Evolutionary conservation across 2,113 vertebrate genomes (phyloP).

Genomic region (Craseonycteris thonglongyai): DNA sequence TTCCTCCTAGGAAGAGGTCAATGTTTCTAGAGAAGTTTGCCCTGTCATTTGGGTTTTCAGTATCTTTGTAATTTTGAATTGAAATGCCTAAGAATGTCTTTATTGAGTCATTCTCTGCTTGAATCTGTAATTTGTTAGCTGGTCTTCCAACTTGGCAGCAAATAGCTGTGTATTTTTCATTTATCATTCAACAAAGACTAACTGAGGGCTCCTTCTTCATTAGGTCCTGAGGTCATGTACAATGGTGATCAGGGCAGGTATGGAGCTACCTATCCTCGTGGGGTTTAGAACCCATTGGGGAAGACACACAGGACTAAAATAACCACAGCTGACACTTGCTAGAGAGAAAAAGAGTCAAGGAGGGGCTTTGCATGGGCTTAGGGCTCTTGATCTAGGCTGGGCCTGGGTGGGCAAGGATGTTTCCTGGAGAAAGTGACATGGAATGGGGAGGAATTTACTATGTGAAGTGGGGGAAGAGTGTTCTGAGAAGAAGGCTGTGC

Average conservation of each 20-base stretch:
- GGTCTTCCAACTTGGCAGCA: background rate
- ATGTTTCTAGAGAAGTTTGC: background rate
- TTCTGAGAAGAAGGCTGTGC: background rate
- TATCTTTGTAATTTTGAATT: background rate
- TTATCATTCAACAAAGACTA: background rate
- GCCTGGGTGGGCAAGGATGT: background rate
- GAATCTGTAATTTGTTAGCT: constrained; percentile 10
- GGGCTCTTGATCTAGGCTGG: background rate
- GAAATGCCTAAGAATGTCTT: constrained; percentile 12
- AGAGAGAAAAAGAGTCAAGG: background rate
- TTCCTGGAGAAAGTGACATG: background rate
- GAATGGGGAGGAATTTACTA: background rate
- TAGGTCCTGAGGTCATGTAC: background rate
- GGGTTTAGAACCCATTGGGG: background rate
- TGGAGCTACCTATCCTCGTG: background rate
- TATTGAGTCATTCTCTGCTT: background rate
- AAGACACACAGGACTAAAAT: background rate
- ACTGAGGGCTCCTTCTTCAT: background rate
- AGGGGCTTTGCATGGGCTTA: background rate
- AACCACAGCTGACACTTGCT: background rate
- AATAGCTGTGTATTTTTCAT: background rate
- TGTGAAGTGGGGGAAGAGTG: background rate
- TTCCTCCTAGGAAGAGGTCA: background rate
- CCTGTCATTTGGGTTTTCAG: constrained; percentile 10
- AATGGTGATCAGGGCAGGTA: background rate